A percentile compares a stretch with the other conserved stretches of the same genome.
These are phyloP conservation scores for Eriocheir sinensis DNA, from an alignment of 1,140 invertebrate genomes.

Conservation along the genomic window DNA sequence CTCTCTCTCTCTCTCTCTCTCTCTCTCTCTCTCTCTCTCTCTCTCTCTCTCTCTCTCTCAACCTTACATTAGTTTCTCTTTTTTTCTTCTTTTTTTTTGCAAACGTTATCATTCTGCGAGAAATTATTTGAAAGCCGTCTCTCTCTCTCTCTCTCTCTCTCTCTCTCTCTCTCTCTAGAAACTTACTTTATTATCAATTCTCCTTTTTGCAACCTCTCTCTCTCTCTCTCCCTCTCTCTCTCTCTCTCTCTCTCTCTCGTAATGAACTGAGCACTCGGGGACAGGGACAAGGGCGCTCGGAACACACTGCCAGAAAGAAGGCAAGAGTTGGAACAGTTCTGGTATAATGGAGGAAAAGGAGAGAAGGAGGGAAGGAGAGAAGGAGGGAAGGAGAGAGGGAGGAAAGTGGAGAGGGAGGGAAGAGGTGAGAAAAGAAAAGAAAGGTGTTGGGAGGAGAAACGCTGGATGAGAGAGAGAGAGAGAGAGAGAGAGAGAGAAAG, in stretches of 20 bases:
- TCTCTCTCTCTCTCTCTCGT: background rate
- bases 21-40: background rate
- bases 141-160: no score
- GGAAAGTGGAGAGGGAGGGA: background rate
- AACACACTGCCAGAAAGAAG: background rate
- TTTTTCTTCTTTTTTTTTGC: no score
- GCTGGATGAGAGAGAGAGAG: no score
- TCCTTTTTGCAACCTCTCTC: no score
- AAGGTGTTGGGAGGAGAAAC: background rate
- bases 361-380: no score
- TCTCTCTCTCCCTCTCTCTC: constrained; percentile 18
- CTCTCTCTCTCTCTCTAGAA: no score
- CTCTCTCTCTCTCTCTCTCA: no score
- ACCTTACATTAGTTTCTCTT: no score
- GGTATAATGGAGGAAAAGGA: background rate
- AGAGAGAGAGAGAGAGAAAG: no score
- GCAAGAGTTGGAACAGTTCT: background rate
- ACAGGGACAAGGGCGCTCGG: background rate
- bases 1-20: background rate
- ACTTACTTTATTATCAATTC: no score
- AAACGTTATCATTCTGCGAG: no score
- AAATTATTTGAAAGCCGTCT: no score
- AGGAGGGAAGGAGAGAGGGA: background rate
- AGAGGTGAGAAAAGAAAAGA: background rate
- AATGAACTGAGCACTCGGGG: background rate